Base-by-base conservation (phyloP, 2,797 vertebrate species). In the Gadopsis bispinosus region DNA sequence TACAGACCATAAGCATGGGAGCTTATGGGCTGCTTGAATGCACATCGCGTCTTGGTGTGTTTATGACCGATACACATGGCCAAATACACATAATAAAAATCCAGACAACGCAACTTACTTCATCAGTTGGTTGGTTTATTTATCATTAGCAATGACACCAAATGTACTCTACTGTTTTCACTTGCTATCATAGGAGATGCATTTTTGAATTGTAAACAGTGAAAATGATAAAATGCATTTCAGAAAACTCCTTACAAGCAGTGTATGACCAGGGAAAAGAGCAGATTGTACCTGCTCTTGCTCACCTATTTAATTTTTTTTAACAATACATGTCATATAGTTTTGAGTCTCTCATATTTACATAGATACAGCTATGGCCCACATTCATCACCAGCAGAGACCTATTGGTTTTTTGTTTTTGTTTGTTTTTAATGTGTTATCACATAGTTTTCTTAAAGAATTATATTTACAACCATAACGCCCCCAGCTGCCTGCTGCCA, bases 201-300 rank as follows among this genome's bases (percentile, higher is more conserved):
- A 93, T 94, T 93, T 39, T 93, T 87, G 84, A 95, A 89, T 93
- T 96, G 96, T 96, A 96, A 97, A 97, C 96, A 89, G 93, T 95
- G 95, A 88, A 92, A 95, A 94, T 95, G 95, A 96, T 93, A 85
- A 95, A 95, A 95, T 94, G 95, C 91, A 93, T 94, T 93, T 94
- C 84, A 56, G 78, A 93, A 93, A 86, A 92, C 94, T 93, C 91
- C 92, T 94, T 91, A 94, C 92, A 94, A 96, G 94, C 94, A 94
- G 90, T 93, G 92, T 91, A 89, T 88, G 91, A 92, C 92, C 64
- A 83, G 91, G 85, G 69, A 59, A 91, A 83, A 80, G 90, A 89
- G 91, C 86, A 88, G 88, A 81, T 69, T 17, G 85, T 37, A 74
- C 81, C 84, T 78, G 81, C 10, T 48, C 89, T 79, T 63, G 55